Percentiles rank a stretch among this genome's conserved stretches.
phyloP scores from a whole-genome alignment of 2,888 invertebrate genomes.

The Lissonota sp. region DNA sequence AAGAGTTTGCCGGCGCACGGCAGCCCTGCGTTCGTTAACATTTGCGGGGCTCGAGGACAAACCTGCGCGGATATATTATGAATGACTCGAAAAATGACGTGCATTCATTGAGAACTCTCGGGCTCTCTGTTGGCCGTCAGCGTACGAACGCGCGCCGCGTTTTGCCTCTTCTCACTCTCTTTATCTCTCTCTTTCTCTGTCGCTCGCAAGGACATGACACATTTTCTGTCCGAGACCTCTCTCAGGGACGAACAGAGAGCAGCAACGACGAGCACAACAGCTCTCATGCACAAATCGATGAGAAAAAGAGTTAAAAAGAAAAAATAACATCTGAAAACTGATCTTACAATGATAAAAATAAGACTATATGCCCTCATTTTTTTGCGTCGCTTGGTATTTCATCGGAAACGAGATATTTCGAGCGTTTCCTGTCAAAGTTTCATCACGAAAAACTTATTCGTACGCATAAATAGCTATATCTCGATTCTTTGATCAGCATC shows the following conservation, averaged over 20 bases:
- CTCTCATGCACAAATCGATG: slow-evolving; percentile 40
- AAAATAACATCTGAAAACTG: background rate
- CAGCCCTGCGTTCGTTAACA: slow-evolving; percentile 53
- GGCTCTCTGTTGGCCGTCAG: slow-evolving; percentile 69
- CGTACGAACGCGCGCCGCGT: slow-evolving; percentile 44
- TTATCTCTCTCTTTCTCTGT: slow-evolving; percentile 66
- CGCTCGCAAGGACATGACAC: slow-evolving; percentile 79
- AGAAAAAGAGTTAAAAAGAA: slow-evolving; percentile 67
- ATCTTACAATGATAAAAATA: background rate
- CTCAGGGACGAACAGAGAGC: slow-evolving; percentile 37
- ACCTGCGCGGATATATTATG: slow-evolving; percentile 79
- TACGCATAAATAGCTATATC: background rate
- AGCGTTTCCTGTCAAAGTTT: slow-evolving; percentile 1
- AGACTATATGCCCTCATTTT: background rate
- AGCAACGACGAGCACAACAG: slow-evolving; percentile 3
- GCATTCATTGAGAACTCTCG: slow-evolving; percentile 79
- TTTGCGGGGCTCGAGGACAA: slow-evolving; percentile 73
- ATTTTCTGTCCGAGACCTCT: slow-evolving; percentile 70
- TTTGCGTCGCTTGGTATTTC: background rate
- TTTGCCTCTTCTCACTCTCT: slow-evolving; percentile 32
- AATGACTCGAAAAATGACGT: slow-evolving; percentile 82
- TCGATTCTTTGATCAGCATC: background rate
- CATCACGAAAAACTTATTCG: background rate
- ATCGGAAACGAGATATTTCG: background rate
- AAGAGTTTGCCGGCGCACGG: slow-evolving; percentile 39